Base-by-base conservation (phyloP, 2,797 vertebrate genomes). In the Notolepis coatsorum region DNA sequence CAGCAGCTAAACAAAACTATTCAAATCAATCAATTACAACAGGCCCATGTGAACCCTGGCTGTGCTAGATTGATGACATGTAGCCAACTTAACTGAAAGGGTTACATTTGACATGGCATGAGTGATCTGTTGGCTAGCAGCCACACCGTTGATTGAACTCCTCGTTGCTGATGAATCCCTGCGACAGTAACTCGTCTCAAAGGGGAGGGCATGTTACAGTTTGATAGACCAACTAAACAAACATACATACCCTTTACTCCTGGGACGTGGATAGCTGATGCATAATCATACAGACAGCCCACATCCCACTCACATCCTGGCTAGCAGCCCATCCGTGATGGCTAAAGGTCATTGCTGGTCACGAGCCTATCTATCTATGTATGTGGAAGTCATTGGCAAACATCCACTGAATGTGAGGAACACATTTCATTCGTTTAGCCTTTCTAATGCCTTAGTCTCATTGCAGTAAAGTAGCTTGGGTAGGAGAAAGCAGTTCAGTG, bases 141-240 rank as follows among this genome's bases (percentile, higher is more conserved):
- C 83, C 82, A 81, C 9, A 75, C 56, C 64, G 59, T 54, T 65
- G 38, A 86, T 74, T 57, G 60, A 57, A 35, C 35, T 45, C 65
- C 48, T 71, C 48, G 45, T 57, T 27, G 2, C 31, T 4, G 17
- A 77, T 77, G 68, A 56, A 69, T 75, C 2, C 41, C n/a, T 52
- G 28, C 38, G 76, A 67, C 70, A 84, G 80, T 73, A 72, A 80
- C 62, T 64, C 54, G 24, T 41, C 62, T 68, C 50, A 69, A 54
- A 70, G 72, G 46, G 41, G 61, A 76, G 79, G 70, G 80, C 55
- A 69, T 46, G 63, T 75, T 68, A 78, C 51, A 55, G 43, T 59
- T 54, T 65, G 21, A 38, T 65, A 74, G 61, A 48, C 61, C 6
- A 21, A 21, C 30, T 73, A 66, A 80, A 58, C 68, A 33, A 25